phyloP scores from a whole-genome alignment of 2,113 vertebrate genomes.

The Antechinus stuartii region DNA sequence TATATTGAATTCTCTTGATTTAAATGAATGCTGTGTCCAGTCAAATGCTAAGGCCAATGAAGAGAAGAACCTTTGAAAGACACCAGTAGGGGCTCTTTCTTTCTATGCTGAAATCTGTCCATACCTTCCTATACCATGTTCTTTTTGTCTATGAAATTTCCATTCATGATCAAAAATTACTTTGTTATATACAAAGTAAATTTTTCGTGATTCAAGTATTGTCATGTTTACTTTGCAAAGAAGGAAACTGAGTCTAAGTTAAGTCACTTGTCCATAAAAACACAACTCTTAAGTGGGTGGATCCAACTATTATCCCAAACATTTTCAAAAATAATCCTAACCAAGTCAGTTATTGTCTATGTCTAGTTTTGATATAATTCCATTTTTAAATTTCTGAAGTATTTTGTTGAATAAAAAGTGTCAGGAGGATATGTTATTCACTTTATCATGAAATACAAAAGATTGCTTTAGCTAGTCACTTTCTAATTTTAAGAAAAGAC shows the following conservation, averaged over 20 bases:
- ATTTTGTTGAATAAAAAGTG: slow-evolving; percentile 1
- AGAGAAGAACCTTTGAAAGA: neutral
- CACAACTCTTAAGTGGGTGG: neutral
- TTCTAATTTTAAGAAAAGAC: neutral
- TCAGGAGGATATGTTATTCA: slow-evolving; percentile 21
- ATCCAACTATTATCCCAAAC: neutral
- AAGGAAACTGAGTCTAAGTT: neutral
- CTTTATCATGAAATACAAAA: neutral
- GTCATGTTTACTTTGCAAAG: neutral
- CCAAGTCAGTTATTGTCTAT: neutral
- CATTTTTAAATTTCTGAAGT: neutral
- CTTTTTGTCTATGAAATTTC: neutral
- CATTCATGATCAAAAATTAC: neutral
- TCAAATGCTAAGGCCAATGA: neutral
- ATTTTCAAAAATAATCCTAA: neutral
- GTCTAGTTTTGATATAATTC: neutral
- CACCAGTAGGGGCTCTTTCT: neutral
- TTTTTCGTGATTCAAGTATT: neutral
- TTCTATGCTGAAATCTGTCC: neutral
- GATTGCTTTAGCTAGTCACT: neutral
- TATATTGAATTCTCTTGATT: neutral
- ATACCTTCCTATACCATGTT: neutral
- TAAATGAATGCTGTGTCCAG: neutral
- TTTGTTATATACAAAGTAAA: neutral
- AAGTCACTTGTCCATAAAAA: neutral